Base-by-base conservation (phyloP, 2,888 invertebrate genomes). In the Tetrapedia diversipes region DNA sequence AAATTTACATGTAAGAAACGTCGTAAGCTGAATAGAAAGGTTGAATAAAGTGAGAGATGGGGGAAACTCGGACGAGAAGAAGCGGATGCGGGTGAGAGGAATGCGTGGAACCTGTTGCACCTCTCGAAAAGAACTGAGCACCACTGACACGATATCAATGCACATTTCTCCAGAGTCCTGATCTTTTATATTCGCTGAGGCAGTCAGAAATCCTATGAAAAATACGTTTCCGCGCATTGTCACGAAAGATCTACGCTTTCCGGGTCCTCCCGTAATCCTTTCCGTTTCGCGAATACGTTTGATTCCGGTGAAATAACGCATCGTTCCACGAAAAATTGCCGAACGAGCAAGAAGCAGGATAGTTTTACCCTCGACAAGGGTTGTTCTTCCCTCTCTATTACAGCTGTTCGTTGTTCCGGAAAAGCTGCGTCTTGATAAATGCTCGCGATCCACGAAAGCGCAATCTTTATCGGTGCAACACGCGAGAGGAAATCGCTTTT, bases 101-200 rank as follows among this genome's bases (percentile, higher is more conserved):
- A 51, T 11, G 24, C 65, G n/a, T 37, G 7, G 51, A 68, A 77
- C 76, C 76, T 77, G 76, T 77, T 77, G 76, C 76, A 77, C 63
- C 56, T 24, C 51, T 24, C 56, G 47, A 45, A 51, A 39, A 41
- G 29, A 43, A 37, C 16, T 16, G 65, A 69, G 63, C 57, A 43
- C 49, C 51, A 6, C 24, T 16, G 68, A 60, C 43, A 19, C 19
- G 32, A 39, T 43, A n/a, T 43, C 47, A 49, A 61, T 63, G 56
- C 56, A 16, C 56, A n/a, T 34, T 39, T 64, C 24, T 1, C 45
- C 16, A 27, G 16, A 10, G 11, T 22, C 11, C n/a, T n/a, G 16
- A 1, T 24, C 45, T n/a, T 70, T 64, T 41, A 14, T 39, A 53
- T 51, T 22, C 61, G 6, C 2, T 0, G 45, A 53, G 67, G 43